These are phyloP conservation scores for Podabrus alpinus DNA, from an alignment of 2,888 invertebrate genomes.

Conservation along the genomic window DNA sequence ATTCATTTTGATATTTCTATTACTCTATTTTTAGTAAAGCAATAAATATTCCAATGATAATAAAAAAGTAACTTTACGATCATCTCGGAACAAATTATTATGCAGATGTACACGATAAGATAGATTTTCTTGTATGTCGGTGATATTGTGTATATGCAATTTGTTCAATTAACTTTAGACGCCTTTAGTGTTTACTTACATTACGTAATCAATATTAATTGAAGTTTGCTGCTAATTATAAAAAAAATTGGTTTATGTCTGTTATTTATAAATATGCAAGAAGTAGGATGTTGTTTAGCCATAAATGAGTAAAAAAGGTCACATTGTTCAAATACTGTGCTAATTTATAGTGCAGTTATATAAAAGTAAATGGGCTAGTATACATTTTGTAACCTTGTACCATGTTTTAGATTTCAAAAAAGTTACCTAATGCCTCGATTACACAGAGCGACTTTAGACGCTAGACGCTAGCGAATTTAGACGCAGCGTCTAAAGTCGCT, in stretches of 20 bases:
- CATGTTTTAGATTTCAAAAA: neutral
- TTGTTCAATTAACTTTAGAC: neutral
- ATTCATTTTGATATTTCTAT: neutral
- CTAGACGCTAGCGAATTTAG: too few relatives aligned
- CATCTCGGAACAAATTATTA: neutral
- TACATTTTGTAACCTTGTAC: neutral
- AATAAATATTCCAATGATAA: neutral
- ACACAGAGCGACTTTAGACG: too few relatives aligned
- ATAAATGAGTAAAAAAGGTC: slow-evolving; percentile 8
- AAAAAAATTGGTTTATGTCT: neutral
- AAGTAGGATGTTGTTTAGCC: slow-evolving; percentile 13
- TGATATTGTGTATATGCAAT: neutral
- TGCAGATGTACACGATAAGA: neutral
- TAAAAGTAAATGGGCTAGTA: neutral
- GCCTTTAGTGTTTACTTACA: neutral
- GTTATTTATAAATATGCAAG: slow-evolving; percentile 6
- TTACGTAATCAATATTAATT: neutral
- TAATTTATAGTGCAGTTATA: neutral
- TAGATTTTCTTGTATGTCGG: neutral
- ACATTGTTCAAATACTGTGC: neutral
- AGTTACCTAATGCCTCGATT: too few relatives aligned
- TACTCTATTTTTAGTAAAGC: neutral
- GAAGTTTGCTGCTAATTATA: neutral
- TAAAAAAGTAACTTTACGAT: neutral
- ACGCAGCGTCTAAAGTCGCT: too few relatives aligned